Base-by-base conservation (phyloP, 2,113 vertebrate genomes). In the Sapajus apella region DNA sequence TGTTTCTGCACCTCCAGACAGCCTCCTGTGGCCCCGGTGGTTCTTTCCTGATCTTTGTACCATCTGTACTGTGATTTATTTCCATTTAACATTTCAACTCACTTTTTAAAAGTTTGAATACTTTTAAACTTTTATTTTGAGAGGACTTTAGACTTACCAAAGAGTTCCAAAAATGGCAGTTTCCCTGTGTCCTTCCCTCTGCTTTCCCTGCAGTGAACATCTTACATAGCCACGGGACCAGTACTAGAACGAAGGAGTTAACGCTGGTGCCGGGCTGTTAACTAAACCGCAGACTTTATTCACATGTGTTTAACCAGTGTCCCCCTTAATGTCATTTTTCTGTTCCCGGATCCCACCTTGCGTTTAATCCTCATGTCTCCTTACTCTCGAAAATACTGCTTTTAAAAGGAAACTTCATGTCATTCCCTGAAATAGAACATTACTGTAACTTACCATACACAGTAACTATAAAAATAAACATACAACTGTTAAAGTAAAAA, bases 401-500 rank as follows among this genome's bases (percentile, higher is more conserved):
- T 94, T 94, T 82, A 86, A 92, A 96, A 91, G 96, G 96, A 97
- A 97, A 95, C 79, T 75, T 96, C 21, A 25, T 95, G 80, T 95
- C 96, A 66, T 88, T 97, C 91, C 56, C 70, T 82, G 82, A 97
- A 96, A 93, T 80, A 82, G 79, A 75, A 85, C 50, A 37, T 92
- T 75, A 90, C 84, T 92, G 21, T 89, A 72, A 72, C 75, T 87
- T 91, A 68, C 64, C n/a, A 20, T 83, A 56, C 93, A 89, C n/a
- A 73, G 91, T 88, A 58, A 91, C 75, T 93, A 27, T 96, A n/a
- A 96, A 95, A 94, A 88, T 83, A 75, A 90, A 95, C 88, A 81
- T 56, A 70, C 79, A 80, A 75, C 84, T 58, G 25, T 87, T 43
- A 20, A 73, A 91, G 50, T 72, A 17, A 76, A 81, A 83, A 43